Base-by-base conservation (phyloP, 2,888 invertebrate genomes). In the Platycheirus rosarum region DNA sequence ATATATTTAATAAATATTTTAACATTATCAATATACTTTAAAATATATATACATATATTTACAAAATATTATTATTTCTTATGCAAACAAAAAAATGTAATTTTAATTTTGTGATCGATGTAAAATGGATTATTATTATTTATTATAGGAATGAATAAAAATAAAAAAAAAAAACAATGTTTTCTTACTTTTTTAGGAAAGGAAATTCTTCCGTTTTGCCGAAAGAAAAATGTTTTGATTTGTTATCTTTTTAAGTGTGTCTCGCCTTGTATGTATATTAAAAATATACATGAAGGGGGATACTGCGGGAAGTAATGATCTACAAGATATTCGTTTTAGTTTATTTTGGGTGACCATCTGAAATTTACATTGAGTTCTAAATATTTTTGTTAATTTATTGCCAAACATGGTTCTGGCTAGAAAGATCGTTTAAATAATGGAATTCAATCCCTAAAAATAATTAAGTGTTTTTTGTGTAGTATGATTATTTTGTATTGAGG, bases 61-160 rank as follows among this genome's bases (percentile, higher is more conserved):
- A 82, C 80, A 75, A 82, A 73, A 71, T 68, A 68, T 29, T 53
- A 49, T 53, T 85, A 86, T 84, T 82, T 60, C 66, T 68, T 71
- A 74, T 77, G 77, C 66, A 66, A 70, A 13, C 32, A 51, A 16
- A 35, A 44, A 13, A 62, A 32, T 35, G 26, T 46, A 78, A 63
- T 37, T 62, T 70, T 66, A 55, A 42, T 60, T 60, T 60, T 76
- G 53, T 76, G 53, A 73, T 53, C 49, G 62, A 44, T 69, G 35
- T 71, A 73, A 71, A 77, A 77, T 57, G 55, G 63, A 82, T 82
- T 77, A 77, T 53, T 55, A 71, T 79, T 85, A 84, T 85, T 84
- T 71, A 85, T 79, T 73, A 73, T 66, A 74, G 60, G 42, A 68
- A 76, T 66, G 73, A 80, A 76, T 74, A 65, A 69, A 74, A 70